Percentiles rank a stretch among this genome's conserved stretches.
Evolutionary conservation across 1,140 invertebrate species (phyloP).

Genomic region (Ceratina calcarata): DNA sequence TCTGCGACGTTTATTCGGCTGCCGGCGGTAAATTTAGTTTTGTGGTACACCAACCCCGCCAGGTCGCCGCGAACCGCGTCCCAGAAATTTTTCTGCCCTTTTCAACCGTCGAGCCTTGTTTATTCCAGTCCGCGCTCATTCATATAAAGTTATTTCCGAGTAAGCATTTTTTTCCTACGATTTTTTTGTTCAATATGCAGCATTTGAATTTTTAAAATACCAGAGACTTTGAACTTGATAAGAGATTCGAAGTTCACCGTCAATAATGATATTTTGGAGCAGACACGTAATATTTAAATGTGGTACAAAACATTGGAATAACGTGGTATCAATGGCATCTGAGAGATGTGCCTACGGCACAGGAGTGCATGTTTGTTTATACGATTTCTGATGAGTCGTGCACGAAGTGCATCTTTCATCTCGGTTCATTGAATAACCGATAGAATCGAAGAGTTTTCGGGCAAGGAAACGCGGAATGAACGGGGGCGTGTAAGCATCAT

Average conservation of each 20-base stretch:
- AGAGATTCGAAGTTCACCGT: too few species aligned
- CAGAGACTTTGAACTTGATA: too few species aligned
- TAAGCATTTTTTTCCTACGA: background rate
- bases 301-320: too few species aligned
- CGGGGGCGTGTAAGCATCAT: conserved; percentile 27
- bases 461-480: background rate
- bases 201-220: too few species aligned
- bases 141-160: background rate
- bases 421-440: background rate
- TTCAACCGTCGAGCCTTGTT: background rate
- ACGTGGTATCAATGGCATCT: too few species aligned
- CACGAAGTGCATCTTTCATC: conserved; percentile 24
- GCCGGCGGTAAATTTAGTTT: conserved; percentile 49
- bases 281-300: too few species aligned
- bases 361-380: too few species aligned
- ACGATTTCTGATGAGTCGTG: background rate
- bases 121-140: background rate
- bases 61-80: background rate
- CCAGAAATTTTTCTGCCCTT: background rate
- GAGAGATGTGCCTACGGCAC: too few species aligned
- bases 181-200: too few species aligned
- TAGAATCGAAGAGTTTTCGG: conserved; percentile 15
- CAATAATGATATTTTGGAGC: too few species aligned
- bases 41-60: background rate
- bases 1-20: conserved; percentile 29